A percentile compares a stretch with the other conserved stretches of the same genome.
phyloP scores from a whole-genome alignment of 2,888 invertebrate species.

The Tinea pellionella region DNA sequence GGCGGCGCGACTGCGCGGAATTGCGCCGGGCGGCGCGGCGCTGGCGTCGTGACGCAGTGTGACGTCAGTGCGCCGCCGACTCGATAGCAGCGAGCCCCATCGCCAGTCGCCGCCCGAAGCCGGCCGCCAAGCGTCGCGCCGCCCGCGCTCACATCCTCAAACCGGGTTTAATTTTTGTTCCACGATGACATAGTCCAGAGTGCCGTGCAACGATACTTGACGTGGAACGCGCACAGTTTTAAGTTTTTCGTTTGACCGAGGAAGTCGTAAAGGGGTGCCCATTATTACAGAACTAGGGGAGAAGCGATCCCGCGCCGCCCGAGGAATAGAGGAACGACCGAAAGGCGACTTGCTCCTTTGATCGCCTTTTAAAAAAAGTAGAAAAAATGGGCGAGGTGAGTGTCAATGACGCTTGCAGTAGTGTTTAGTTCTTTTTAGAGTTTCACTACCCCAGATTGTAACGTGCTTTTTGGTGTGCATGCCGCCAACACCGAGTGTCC shows the following conservation, averaged over 20 bases:
- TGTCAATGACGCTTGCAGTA: conserved; percentile 57
- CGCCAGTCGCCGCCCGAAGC: conserved; percentile 70
- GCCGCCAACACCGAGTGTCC: conserved; percentile 30
- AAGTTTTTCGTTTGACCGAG: conserved; percentile 60
- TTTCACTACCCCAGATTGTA: conserved; percentile 18
- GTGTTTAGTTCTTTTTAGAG: conserved; percentile 36
- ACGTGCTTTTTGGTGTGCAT: conserved; percentile 27
- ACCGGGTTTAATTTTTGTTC: conserved; percentile 64
- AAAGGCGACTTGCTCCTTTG: conserved; percentile 61
- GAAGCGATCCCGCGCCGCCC: conserved; percentile 54
- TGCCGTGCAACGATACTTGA: conserved; percentile 56
- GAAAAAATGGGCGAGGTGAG: conserved; percentile 70
- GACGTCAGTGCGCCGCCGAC: conserved; percentile 78
- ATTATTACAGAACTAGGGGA: conserved; percentile 67
- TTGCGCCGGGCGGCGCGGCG: conserved; percentile 59
- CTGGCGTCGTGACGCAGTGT: conserved; percentile 74
- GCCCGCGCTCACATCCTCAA: conserved; percentile 51
- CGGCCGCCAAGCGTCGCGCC: conserved; percentile 60
- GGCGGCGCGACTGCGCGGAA: conserved; percentile 47
- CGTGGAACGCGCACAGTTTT: conserved; percentile 64
- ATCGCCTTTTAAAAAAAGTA: conserved; percentile 64
- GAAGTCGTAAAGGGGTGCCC: conserved; percentile 55
- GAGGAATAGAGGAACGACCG: conserved; percentile 61
- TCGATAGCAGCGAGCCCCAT: conserved; percentile 71
- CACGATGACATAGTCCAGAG: conserved; percentile 66